A percentile compares a stretch with the other conserved stretches of the same genome.
phyloP scores from a whole-genome alignment of 1,140 invertebrate genomes.

The Dermatophagoides farinae region DNA sequence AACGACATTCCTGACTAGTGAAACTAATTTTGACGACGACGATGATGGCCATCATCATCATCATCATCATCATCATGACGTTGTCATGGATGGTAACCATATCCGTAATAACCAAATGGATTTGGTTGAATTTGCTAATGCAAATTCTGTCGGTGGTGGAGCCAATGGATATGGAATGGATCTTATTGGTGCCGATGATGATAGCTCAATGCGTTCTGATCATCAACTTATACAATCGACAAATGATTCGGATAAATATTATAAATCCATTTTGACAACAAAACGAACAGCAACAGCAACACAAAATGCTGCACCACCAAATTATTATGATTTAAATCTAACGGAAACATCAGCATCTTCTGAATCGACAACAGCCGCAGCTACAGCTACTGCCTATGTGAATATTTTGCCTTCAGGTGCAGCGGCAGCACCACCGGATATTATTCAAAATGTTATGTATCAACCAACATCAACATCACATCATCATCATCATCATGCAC shows the following conservation, averaged over 20 bases:
- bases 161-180: background rate
- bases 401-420: background rate
- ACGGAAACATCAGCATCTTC: background rate
- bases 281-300: background rate
- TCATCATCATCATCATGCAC: background rate
- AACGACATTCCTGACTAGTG: background rate
- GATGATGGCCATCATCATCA: no score
- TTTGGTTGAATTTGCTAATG: no score
- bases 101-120: no score
- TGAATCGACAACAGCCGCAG: background rate
- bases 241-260: background rate
- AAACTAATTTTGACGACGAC: no score
- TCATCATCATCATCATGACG: background rate
- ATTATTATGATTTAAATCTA: background rate
- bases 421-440: background rate
- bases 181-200: background rate
- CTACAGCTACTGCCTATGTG: background rate
- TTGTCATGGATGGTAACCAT: background rate
- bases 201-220: background rate
- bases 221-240: background rate
- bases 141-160: no score
- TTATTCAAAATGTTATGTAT: background rate
- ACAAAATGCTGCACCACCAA: background rate
- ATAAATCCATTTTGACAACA: background rate
- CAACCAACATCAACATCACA: background rate